Base-by-base conservation (phyloP, 2,797 vertebrate genomes). In the Diceros bicornis region DNA sequence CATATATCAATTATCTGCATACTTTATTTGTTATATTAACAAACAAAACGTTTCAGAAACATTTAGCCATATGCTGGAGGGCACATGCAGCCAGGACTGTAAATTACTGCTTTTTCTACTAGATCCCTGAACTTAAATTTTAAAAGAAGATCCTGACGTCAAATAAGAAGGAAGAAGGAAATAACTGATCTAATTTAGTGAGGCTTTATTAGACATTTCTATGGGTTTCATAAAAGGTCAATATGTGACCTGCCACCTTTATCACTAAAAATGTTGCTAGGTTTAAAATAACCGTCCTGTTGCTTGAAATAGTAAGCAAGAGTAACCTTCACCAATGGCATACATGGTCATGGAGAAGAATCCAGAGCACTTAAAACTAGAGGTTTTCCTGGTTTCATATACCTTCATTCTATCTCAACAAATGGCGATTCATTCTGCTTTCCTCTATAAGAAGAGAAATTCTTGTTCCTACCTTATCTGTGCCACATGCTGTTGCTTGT, bases 81-180 rank as follows among this genome's bases (percentile, higher is more conserved):
- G 6, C 1, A 47, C 59, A 23, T 0, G 6, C 11, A 64, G 13
- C 18, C 44, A 27, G 16, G 47, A 44, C 18, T 29, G 13, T 13
- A 75, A 79, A 23, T 52, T n/a, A 81, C 13, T 32, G 21, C 2
- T 32, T 90, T 94, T 84, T 55, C 25, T 37, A 52, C 13, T 74
- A 4, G 50, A 27, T 55, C 1, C 50, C 6, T 50, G 20, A 10
- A 50, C 34, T 68, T 44, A 34, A 41, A 27, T 47, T 87, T 84
- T 62, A 82, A 74, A 77, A 96, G 34, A 57, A 77, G 20, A 71
- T 41, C 3, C 11, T 50, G 37, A 25, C 81, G n/a, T 25, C 8
- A 72, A 85, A 96, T 59, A 78, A 55, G 34, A 91, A 92, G 37
- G 57, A 62, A 94, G 57, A 87, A 81, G 34, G 18, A 88, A 93